Evolutionary conservation across 2,888 invertebrate genomes (phyloP), one percentile per base, ranked within the genome.

Genomic region (Orthosia gothica): DNA sequence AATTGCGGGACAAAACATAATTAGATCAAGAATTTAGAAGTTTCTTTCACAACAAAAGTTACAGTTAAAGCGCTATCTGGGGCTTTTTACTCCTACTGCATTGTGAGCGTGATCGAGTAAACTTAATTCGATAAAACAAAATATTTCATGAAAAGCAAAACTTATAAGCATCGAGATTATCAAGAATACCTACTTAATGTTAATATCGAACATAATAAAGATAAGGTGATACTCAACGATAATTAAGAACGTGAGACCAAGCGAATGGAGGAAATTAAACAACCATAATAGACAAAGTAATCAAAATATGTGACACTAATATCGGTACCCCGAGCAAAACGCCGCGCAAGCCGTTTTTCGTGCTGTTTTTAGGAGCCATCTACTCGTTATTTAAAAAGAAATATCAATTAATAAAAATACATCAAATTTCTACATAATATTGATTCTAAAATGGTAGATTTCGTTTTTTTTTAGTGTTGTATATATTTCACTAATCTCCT

Each of bases 201-300:
- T 83, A 65, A 73, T 71, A 74, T 58, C 57, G 50, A 67, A 54
- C 74, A 32, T 52, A 65, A 75, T 74, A 62, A 77, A 59, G 80
- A 83, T 73, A 69, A 62, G 40, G 47, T 47, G 52, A 26, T 45
- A 67, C 55, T 79, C 20, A n/a, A 50, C 16, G 23, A 58, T 68
- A 54, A 66, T 4, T 23, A 61, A 83, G 79, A 74, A 64, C 52
- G 70, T 74, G 70, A 74, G 58, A 52, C 18, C 16, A 16, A 32
- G 13, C 57, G 58, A 68, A 63, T 64, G 47, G n/a, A 32, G 18
- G 20, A 59, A 40, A 49, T 68, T 0, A 64, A 52, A 61, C 40
- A 45, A 67, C 12, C 11, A 26, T 55, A 55, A n/a, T n/a, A 18
- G 45, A 23, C 23, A 45, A 40, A 62, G 57, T 49, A 54, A 66